phyloP scores from a whole-genome alignment of 1,140 invertebrate genomes.

The Tetramorium alpestre region DNA sequence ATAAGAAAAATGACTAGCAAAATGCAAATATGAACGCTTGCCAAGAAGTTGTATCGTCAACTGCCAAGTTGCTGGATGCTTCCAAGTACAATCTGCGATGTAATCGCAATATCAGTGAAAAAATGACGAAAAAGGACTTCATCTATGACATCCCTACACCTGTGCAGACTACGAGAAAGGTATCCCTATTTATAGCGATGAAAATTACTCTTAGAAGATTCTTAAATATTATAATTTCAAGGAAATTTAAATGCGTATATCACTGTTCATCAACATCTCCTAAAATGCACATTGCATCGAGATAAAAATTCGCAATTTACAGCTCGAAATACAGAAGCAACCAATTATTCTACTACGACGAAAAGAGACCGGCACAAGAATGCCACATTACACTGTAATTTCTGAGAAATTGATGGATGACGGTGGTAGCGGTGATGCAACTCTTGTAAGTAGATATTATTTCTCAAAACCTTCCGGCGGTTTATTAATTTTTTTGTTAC shows the following conservation, averaged over 20 bases:
- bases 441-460: conserved; percentile 49
- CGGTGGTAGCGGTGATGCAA: conserved; percentile 27
- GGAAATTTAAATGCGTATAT: neutral
- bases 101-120: conserved; percentile 77
- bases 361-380: conserved; percentile 55
- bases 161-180: conserved; percentile 65
- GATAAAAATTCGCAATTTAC: conserved; percentile 8
- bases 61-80: conserved; percentile 59
- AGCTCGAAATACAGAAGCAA: conserved; percentile 60
- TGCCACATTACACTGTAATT: conserved; percentile 67
- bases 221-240: neutral
- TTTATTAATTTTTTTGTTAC: neutral
- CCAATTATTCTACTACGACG: conserved; percentile 65
- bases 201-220: neutral
- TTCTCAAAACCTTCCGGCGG: neutral
- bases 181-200: neutral
- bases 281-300: neutral
- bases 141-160: conserved; percentile 75
- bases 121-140: conserved; percentile 80
- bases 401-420: conserved; percentile 30
- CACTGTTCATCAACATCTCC: neutral
- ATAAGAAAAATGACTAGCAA: conserved; percentile 45
- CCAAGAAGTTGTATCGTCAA: neutral
- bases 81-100: conserved; percentile 79
- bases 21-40: conserved; percentile 57